phyloP scores from a whole-genome alignment of 1,140 invertebrate genomes.

The Heliothis virescens region DNA sequence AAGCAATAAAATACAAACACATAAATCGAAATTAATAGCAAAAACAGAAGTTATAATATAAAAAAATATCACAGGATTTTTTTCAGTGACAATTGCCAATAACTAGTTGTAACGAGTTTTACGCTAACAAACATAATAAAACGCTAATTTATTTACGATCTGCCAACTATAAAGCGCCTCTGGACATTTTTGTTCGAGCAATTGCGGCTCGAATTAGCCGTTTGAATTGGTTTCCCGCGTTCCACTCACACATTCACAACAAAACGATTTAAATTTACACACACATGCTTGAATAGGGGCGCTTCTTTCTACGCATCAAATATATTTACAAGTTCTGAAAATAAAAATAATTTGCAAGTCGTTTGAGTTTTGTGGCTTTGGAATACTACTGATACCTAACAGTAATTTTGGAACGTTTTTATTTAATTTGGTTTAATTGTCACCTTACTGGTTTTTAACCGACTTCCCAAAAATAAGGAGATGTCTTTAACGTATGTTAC shows the following conservation, averaged over 20 bases:
- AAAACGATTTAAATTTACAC: slow-evolving; percentile 60
- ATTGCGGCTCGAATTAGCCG: slow-evolving; percentile 76
- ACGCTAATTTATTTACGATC: slow-evolving; percentile 70
- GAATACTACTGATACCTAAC: too few species aligned
- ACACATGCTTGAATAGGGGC: slow-evolving; percentile 55
- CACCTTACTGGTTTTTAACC: too few species aligned
- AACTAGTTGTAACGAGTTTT: slow-evolving; percentile 56
- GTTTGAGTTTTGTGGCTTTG: too few species aligned
- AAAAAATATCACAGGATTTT: slow-evolving; percentile 34
- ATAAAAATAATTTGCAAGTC: too few species aligned
- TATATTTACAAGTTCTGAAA: background rate
- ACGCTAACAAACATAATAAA: slow-evolving; percentile 44
- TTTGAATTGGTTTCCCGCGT: slow-evolving; percentile 75
- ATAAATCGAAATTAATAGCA: slow-evolving; percentile 22
- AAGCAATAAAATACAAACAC: slow-evolving; percentile 25
- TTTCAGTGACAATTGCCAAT: slow-evolving; percentile 50
- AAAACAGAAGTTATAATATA: slow-evolving; percentile 4
- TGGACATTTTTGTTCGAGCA: slow-evolving; percentile 40
- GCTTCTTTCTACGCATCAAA: background rate
- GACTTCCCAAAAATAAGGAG: too few species aligned
- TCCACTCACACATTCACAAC: slow-evolving; percentile 59
- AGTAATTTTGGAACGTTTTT: too few species aligned
- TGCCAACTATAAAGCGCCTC: slow-evolving; percentile 41
- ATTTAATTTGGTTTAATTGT: too few species aligned
- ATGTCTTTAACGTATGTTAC: too few species aligned